Evolutionary conservation across 2,888 invertebrate species (phyloP), one percentile per base, ranked within the genome.

Genomic region (Polylopha cassiicola): DNA sequence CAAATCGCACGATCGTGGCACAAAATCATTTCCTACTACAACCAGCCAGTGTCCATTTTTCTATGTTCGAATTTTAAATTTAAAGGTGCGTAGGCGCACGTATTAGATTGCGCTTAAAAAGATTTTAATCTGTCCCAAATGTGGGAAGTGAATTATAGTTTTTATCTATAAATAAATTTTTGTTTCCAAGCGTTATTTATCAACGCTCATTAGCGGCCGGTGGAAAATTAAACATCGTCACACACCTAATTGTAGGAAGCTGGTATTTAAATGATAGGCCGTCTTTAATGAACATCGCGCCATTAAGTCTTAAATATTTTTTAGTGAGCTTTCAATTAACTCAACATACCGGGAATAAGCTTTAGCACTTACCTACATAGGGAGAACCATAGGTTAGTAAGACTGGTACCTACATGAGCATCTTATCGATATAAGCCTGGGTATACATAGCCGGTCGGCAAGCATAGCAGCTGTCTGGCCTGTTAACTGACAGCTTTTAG

Each of bases 401-500:
- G n/a, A n/a, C n/a, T n/a, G n/a, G n/a, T n/a, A n/a, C n/a, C 41
- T 50, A 55, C 51, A 48, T 55, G 54, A 46, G 50, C 51, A 50
- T 47, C 46, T 37, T 41, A 30, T 22, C 34, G 55, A 64, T 53
- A 68, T 72, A 75, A 74, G 66, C 73, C 59, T 50, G 56, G 48
- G 67, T 59, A 48, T 67, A 73, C 70, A 75, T 67, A 54, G 46
- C 45, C 51, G 44, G 44, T 38, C 46, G 48, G 46, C 41, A 47
- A 50, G 43, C 37, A 50, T 46, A 48, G 55, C 82, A 81, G 78
- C 82, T 82, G 84, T 68, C 68, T 61, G 59, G 63, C 61, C 62
- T 65, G 66, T 65, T 64, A 73, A 73, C 79, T 78, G 82, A 79
- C 82, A 82, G 80, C 80, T 81, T 84, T 81, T 80, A 84, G 80